These are phyloP conservation scores for Drosophila anomelani DNA, from an alignment of 2,888 invertebrate species.

Conservation along the genomic window DNA sequence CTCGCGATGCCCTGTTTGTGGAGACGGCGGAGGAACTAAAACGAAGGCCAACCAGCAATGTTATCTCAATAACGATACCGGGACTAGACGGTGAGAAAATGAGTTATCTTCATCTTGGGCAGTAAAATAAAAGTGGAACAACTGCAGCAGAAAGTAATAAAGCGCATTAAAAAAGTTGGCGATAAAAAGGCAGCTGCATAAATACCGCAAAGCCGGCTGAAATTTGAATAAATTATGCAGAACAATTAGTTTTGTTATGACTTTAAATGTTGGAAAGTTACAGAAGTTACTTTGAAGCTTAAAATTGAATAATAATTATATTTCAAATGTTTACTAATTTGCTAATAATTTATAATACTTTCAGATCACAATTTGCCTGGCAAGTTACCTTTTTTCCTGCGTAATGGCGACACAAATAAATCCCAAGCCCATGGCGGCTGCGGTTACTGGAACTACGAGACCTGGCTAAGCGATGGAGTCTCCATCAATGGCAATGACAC, in stretches of 20 bases:
- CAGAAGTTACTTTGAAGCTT: too few species aligned
- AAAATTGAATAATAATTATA: too few species aligned
- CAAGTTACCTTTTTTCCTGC: conserved; percentile 85
- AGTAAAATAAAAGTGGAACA: conserved; percentile 2
- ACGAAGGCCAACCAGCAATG: conserved; percentile 84
- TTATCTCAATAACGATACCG: conserved; percentile 87
- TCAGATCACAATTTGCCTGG: conserved; percentile 85
- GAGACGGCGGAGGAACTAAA: conserved; percentile 83
- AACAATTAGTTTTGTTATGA: neutral
- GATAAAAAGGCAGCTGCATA: neutral
- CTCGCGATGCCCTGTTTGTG: conserved; percentile 86
- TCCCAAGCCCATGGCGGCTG: conserved; percentile 82
- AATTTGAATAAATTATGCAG: neutral
- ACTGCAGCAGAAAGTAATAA: neutral
- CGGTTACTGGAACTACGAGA: conserved; percentile 87
- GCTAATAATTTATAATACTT: neutral
- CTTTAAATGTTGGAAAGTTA: neutral
- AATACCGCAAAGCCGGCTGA: neutral
- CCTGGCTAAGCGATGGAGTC: conserved; percentile 87
- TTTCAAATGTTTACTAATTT: too few species aligned
- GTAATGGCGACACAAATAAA: conserved; percentile 34
- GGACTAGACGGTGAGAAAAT: conserved; percentile 84
- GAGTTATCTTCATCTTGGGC: neutral
- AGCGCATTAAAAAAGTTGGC: neutral
- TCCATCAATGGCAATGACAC: conserved; percentile 59